Evolutionary conservation across 2,888 invertebrate genomes (phyloP), one percentile per base, ranked within the genome.

Genomic region (Drosophila austrosaltans): DNA sequence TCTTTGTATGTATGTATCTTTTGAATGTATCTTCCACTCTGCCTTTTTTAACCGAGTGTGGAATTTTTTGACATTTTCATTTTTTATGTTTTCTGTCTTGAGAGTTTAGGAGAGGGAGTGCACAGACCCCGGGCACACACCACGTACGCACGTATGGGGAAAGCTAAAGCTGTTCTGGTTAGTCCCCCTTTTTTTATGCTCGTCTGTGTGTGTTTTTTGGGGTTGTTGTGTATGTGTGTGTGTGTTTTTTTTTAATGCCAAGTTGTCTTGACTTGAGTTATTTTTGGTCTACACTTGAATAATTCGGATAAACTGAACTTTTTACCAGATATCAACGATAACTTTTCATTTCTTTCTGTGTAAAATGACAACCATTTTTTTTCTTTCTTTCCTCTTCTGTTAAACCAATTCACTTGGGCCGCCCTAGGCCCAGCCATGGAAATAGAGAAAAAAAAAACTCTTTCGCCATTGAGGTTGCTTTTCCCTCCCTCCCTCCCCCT

Each of bases 1-100:
- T 58, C 53, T 56, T 36, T 53, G 54, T 44, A 61, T 72, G 69
- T 48, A 72, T 75, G 69, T 76, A 63, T 77, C 76, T 77, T 67
- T 74, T 56, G 36, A 48, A 48, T 48, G 48, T 48, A 48, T 48
- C 48, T 25, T 25, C 25, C 25, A 10, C 48, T 78, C 68, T 66
- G 65, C 59, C 36, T 59, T 36, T 77, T 81, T 81, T 82, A 81
- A 82, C 79, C 79, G 66, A 79, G 76, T 75, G 78, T 60, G 72
- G 77, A 61, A 72, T 78, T 75, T 79, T 77, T 84, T 84, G 82
- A 87, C 86, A 87, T 86, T 84, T 88, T 85, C 79, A 87, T 88
- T 88, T 87, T 86, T 87, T 85, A 87, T 87, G 74, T 67, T 63
- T 64, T 62, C 62, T 66, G 56, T 56, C 53, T 53, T 57, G 36